Evolutionary conservation across 2,797 vertebrate species (phyloP).

Genomic region (Syngnathus rostellatus): DNA sequence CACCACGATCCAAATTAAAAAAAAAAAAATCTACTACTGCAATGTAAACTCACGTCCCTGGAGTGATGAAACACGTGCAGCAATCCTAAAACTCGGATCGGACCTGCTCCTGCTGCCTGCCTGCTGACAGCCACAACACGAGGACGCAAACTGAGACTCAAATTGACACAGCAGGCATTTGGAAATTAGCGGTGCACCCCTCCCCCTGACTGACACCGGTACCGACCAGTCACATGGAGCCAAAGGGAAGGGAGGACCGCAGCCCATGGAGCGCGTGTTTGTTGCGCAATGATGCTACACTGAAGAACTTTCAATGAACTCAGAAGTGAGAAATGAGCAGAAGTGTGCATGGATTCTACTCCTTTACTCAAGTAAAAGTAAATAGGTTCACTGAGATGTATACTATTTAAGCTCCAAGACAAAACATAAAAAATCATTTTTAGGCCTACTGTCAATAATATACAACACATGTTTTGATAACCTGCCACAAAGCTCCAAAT

Average conservation of each 20-base stretch:
- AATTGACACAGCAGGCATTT: constrained; percentile 62
- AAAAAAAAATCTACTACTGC: constrained; percentile 16
- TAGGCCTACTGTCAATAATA: background rate
- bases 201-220: constrained; percentile 58
- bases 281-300: constrained; percentile 51
- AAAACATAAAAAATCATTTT: background rate
- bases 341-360: background rate
- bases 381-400: background rate
- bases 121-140: constrained; percentile 42
- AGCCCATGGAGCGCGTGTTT: constrained; percentile 18
- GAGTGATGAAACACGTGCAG: constrained; percentile 6
- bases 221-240: constrained; percentile 60
- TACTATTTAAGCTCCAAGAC: too few species aligned
- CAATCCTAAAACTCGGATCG: constrained; percentile 18
- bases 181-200: constrained; percentile 62
- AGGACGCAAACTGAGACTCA: constrained; percentile 56
- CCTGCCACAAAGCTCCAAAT: too few species aligned
- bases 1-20: constrained; percentile 17
- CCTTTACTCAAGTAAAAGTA: background rate
- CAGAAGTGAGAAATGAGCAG: background rate
- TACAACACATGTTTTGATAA: background rate
- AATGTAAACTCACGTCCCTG: constrained; percentile 31
- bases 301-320: constrained; percentile 3
- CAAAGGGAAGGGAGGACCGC: constrained; percentile 49
- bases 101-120: constrained; percentile 13